These are phyloP conservation scores for Phoxinus dragarum DNA, from an alignment of 2,797 vertebrate species.

Conservation along the genomic window DNA sequence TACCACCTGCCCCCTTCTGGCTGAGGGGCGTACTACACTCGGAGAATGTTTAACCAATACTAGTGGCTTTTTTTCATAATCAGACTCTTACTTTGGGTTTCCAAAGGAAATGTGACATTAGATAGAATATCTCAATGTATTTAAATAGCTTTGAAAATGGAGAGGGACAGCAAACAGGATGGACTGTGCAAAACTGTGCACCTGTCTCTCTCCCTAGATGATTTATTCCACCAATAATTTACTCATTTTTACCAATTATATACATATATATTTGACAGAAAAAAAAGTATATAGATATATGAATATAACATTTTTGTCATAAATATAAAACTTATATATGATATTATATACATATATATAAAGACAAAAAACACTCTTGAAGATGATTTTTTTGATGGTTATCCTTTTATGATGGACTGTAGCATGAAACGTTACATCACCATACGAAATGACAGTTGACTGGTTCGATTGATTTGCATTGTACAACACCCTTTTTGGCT, in stretches of 20 bases:
- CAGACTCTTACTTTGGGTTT: constrained; percentile 76
- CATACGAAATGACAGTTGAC: constrained; percentile 70
- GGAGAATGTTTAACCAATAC: constrained; percentile 88
- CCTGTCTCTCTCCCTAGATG: constrained; percentile 79
- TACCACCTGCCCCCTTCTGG: constrained; percentile 71
- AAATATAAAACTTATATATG: constrained; percentile 71
- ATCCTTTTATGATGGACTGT: constrained; percentile 74
- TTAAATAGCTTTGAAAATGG: constrained; percentile 79
- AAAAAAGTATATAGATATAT: constrained; percentile 70
- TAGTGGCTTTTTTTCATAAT: constrained; percentile 88
- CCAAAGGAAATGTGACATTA: constrained; percentile 81
- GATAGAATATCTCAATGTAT: constrained; percentile 78
- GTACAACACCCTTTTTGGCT: constrained; percentile 59
- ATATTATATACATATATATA: constrained; percentile 66
- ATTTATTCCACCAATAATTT: constrained; percentile 81
- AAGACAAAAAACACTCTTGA: constrained; percentile 70
- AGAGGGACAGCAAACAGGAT: constrained; percentile 65
- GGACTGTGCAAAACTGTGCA: constrained; percentile 73
- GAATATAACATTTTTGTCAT: constrained; percentile 69
- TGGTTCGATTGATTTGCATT: constrained; percentile 65
- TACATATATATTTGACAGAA: constrained; percentile 75
- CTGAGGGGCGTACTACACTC: constrained; percentile 82
- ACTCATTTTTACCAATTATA: constrained; percentile 83
- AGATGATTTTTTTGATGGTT: constrained; percentile 71
- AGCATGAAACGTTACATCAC: constrained; percentile 78